Base-by-base conservation (phyloP, 2,888 invertebrate species). In the Petrolisthes cinctipes region DNA sequence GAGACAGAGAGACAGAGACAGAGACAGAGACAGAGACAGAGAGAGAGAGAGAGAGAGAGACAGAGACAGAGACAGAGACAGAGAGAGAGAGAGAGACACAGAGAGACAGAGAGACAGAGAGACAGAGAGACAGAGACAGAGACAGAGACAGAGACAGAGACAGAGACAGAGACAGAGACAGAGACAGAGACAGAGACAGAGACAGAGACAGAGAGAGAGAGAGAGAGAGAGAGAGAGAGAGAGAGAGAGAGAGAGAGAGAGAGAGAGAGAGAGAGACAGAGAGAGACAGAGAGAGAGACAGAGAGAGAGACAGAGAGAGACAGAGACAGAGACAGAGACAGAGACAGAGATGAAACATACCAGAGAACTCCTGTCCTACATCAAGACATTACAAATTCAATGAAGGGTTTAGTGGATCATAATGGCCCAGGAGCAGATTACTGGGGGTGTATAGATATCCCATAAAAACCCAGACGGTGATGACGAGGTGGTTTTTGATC, bases 381-480 rank as follows among this genome's bases (percentile, higher is more conserved):
- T 76, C 20, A 51, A 57, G 76, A 57, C 66, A 83, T 76, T 75
- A 76, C 61, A 57, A 83, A 83, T 76, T 83, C 83, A 83, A 83
- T 83, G 83, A 76, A 76, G 83, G 83, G 75, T 83, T 83, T 83
- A 76, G 83, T 56, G 83, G 83, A 76, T 61, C 61, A 51, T 83
- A 76, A 83, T 56, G 61, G 23, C 51, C 57, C 56, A 14, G 37
- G 76, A 83, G 61, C 83, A 83, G 83, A 83, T 83, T 83, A 83
- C 83, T 76, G 76, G 17, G 57, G 37, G 61, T 83, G 57, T 83
- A 83, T 83, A 83, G 76, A 83, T 76, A 17, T 14, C 56, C 7
- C 54, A 51, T 83, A 76, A 83, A 83, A 76, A 14, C 56, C 75
- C 54, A 17, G 4, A 51, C 71, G 51, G n/a, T 83, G 83, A 83